Evolutionary conservation across 1,140 invertebrate genomes (phyloP).

Genomic region (Gryllus bimaculatus): DNA sequence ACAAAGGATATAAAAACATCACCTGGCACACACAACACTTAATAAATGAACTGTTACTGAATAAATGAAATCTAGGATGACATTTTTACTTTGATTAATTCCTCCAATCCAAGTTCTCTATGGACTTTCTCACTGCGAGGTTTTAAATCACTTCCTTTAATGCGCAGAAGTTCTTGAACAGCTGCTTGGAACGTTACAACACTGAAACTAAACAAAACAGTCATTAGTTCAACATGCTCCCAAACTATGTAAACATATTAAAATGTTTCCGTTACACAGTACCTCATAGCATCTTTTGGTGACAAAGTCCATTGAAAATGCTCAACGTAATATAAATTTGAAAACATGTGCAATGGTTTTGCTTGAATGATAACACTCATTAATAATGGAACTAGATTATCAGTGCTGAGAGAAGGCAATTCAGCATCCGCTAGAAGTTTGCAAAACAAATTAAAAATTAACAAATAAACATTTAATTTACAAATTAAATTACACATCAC

Average conservation of each 20-base stretch:
- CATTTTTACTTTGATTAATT: slow-evolving; percentile 17
- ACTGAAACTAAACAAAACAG: slow-evolving; percentile 20
- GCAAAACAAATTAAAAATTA: not conserved
- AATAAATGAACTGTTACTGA: not conserved
- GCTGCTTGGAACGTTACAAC: slow-evolving; percentile 27
- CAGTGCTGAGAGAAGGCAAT: slow-evolving; percentile 20
- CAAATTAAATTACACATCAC: too few species aligned
- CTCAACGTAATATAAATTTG: slow-evolving; percentile 30
- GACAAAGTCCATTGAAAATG: slow-evolving; percentile 29
- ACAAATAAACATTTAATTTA: not conserved
- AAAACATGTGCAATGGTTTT: slow-evolving; percentile 26
- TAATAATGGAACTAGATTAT: slow-evolving; percentile 29
- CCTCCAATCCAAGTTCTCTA: slow-evolving; percentile 14
- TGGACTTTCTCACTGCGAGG: slow-evolving; percentile 16
- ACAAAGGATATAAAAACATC: too few species aligned
- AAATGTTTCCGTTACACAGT: not conserved
- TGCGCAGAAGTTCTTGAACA: slow-evolving; percentile 19
- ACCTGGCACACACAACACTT: not conserved
- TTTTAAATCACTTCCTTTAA: slow-evolving; percentile 10
- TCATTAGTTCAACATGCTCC: not conserved
- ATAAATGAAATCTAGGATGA: not conserved
- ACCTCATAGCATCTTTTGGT: slow-evolving; percentile 24
- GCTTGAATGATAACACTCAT: slow-evolving; percentile 30
- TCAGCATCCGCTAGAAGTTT: slow-evolving; percentile 8
- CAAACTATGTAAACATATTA: too few species aligned